These are phyloP conservation scores for Nycteola revayana DNA, from an alignment of 2,888 invertebrate genomes.

Conservation along the genomic window DNA sequence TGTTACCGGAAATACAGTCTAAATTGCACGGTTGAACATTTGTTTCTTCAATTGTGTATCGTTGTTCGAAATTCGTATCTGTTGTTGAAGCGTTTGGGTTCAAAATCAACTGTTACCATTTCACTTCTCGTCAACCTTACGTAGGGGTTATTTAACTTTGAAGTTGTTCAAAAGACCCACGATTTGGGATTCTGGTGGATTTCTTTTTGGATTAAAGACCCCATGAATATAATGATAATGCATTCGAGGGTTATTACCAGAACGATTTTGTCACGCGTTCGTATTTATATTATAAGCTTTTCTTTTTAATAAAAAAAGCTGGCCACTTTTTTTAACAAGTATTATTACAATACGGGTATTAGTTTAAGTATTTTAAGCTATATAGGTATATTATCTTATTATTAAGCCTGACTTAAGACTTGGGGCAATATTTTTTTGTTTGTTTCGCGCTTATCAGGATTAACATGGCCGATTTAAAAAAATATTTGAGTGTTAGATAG, in stretches of 20 bases:
- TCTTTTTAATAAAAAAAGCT: constrained; percentile 35
- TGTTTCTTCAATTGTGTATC: constrained; percentile 61
- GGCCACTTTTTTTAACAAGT: too few species aligned
- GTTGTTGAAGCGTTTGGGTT: constrained; percentile 37
- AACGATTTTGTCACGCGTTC: constrained; percentile 62
- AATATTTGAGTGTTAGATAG: too few species aligned
- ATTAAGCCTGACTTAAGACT: too few species aligned
- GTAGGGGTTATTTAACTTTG: constrained; percentile 77
- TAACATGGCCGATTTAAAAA: too few species aligned
- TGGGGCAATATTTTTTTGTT: too few species aligned
- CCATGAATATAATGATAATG: constrained; percentile 81
- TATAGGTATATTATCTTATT: too few species aligned
- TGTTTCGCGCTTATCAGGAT: too few species aligned
- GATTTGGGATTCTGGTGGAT: constrained; percentile 77
- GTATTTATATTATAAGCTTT: constrained; percentile 45
- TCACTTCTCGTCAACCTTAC: constrained; percentile 39
- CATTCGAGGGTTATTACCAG: constrained; percentile 58
- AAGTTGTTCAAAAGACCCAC: constrained; percentile 79
- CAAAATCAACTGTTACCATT: constrained; percentile 32
- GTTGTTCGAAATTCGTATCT: constrained; percentile 43
- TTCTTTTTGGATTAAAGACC: constrained; percentile 80
- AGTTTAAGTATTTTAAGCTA: too few species aligned
- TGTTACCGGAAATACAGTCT: constrained; percentile 80
- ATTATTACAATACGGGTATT: too few species aligned
- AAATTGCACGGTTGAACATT: constrained; percentile 77